A percentile compares a stretch with the other conserved stretches of the same genome.
These are phyloP conservation scores for Tokudaia tokunoshimensis DNA, from an alignment of 2,797 vertebrate species.

Conservation along the genomic window DNA sequence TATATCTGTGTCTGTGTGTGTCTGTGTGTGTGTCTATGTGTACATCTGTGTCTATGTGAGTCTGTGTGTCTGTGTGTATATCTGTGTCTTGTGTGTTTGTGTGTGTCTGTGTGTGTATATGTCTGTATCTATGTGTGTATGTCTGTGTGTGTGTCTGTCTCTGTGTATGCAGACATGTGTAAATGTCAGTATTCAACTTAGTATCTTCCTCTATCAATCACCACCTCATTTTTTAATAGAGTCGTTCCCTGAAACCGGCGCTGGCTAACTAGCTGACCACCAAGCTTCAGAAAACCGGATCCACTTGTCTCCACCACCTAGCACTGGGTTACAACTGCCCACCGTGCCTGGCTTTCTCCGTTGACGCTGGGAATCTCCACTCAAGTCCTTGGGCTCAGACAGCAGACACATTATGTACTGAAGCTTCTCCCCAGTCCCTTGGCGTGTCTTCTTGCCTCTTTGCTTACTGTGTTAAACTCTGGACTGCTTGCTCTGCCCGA, in stretches of 20 bases:
- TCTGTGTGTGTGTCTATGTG: too few species aligned
- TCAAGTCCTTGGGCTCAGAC: too few species aligned
- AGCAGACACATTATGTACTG: too few species aligned
- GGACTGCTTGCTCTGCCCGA: not conserved
- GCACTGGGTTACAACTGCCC: not conserved
- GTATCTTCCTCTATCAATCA: not conserved
- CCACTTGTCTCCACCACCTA: not conserved
- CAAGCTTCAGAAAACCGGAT: not conserved
- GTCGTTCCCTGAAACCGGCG: not conserved
- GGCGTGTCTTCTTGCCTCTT: not conserved
- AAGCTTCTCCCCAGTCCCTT: not conserved
- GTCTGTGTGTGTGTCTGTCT: too few species aligned
- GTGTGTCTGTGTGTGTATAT: too few species aligned
- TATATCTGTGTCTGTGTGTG: too few species aligned
- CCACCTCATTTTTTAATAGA: not conserved
- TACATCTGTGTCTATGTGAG: too few species aligned
- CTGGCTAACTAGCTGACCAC: not conserved
- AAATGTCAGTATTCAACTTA: not conserved
- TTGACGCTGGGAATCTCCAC: not conserved
- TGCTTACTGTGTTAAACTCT: not conserved
- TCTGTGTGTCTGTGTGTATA: too few species aligned
- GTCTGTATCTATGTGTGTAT: too few species aligned
- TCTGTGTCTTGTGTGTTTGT: too few species aligned
- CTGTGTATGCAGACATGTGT: too few species aligned
- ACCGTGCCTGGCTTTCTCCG: not conserved